These are phyloP conservation scores for Lasioglossum pauxillum DNA, from an alignment of 2,888 invertebrate species.

Conservation along the genomic window DNA sequence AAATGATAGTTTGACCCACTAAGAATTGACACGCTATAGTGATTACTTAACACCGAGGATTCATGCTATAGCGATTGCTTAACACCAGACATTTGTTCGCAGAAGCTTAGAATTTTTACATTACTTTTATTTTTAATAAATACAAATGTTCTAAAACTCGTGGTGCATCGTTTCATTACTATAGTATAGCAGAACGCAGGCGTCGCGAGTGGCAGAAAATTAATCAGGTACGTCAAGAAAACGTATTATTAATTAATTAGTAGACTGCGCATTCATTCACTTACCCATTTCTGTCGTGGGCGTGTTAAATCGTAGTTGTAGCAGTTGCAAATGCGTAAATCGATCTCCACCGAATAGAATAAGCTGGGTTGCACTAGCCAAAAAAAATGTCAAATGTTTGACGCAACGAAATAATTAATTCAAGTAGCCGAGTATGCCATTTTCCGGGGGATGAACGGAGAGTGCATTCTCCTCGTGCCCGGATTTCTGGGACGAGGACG, in stretches of 20 bases:
- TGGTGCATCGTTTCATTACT: neutral
- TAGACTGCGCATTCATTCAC: neutral
- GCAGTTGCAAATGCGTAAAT: neutral
- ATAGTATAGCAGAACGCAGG: neutral
- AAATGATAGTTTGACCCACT: neutral
- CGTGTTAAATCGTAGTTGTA: neutral
- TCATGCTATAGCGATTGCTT: neutral
- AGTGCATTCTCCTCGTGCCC: slow-evolving; percentile 58
- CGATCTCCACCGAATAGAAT: neutral
- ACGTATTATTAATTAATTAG: neutral
- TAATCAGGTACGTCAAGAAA: neutral
- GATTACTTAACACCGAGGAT: neutral
- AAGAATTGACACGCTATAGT: neutral
- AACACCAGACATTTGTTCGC: neutral
- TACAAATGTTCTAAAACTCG: neutral
- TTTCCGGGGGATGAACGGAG: slow-evolving; percentile 60
- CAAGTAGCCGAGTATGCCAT: slow-evolving; percentile 64
- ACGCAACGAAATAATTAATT: slow-evolving; percentile 66
- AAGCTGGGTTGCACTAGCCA: neutral
- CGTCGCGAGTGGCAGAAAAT: neutral
- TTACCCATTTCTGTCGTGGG: neutral
- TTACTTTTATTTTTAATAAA: neutral
- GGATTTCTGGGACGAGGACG: slow-evolving; percentile 65
- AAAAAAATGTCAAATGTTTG: slow-evolving; percentile 60
- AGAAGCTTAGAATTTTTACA: neutral